Base-by-base conservation (phyloP, 2,888 invertebrate genomes). In the Lomographa bimaculata region DNA sequence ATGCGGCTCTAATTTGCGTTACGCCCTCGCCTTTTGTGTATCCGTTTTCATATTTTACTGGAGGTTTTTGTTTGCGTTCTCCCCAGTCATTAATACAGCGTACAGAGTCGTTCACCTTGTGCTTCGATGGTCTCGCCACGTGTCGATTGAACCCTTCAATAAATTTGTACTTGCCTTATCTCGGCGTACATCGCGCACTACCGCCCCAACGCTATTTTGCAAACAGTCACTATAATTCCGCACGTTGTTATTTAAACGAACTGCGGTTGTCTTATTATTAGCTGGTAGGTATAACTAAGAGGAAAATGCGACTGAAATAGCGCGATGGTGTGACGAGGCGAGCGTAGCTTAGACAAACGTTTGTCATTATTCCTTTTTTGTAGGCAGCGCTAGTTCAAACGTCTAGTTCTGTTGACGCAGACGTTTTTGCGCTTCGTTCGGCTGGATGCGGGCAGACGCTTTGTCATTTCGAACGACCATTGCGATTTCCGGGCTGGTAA, bases 271-370 rank as follows among this genome's bases (percentile, higher is more conserved):
- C 65, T 74, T 75, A 74, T 78, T 77, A 77, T 74, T 73, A 68
- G 60, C 54, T 47, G 54, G 51, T 69, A 64, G 62, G 66, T 74
- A 69, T 77, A 71, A 64, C 70, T 71, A 79, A 60, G 78, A 83
- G 83, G 82, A 84, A 81, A 82, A 83, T 66, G 69, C 68, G 67
- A 73, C 81, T 68, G 69, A 82, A 83, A 82, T 83, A 82, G 80
- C 77, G 54, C 70, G 63, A 71, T 79, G 74, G 79, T 76, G 72
- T 71, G 69, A 63, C 68, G 61, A 63, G 59, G 62, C 52, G 51
- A 54, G 42, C 35, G 54, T n/a, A n/a, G n/a, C n/a, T n/a, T n/a
- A n/a, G 58, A 46, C 68, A 64, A 59, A 30, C 48, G 68, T 43
- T 47, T 64, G 67, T 68, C 71, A 79, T 79, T 82, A 81, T 79